A percentile compares a stretch with the other conserved stretches of the same genome.
These are phyloP conservation scores for Listronotus oregonensis DNA, from an alignment of 1,140 invertebrate genomes.

Conservation along the genomic window DNA sequence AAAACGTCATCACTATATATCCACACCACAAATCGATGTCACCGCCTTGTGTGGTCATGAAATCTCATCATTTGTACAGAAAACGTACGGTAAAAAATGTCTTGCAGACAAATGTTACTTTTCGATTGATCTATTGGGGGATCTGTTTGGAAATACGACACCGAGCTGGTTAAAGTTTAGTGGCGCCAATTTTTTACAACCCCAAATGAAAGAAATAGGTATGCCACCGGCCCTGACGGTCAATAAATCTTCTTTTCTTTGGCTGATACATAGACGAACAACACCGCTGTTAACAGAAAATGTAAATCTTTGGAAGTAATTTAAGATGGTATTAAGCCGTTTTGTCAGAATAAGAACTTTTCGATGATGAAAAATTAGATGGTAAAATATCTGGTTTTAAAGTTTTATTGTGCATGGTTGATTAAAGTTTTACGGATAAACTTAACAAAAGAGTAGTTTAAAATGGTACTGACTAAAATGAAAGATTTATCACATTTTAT, in stretches of 20 bases:
- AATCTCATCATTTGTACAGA: neutral
- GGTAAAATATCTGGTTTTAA: neutral
- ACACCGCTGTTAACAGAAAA: constrained; percentile 11
- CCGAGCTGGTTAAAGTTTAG: constrained; percentile 8
- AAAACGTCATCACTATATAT: no score
- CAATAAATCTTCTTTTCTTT: constrained; percentile 5
- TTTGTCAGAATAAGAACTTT: constrained; percentile 6
- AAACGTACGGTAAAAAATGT: neutral
- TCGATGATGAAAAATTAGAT: neutral
- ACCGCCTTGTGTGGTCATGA: neutral
- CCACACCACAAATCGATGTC: no score
- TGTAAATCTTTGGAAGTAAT: constrained; percentile 6
- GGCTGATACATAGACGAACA: neutral
- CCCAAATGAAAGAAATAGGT: constrained; percentile 13
- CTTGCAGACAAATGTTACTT: neutral
- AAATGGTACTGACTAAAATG: no score
- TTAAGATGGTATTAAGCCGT: neutral
- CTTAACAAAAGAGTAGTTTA: no score
- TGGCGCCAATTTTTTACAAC: constrained; percentile 35
- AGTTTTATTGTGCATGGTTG: no score
- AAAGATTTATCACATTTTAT: no score
- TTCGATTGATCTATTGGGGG: constrained; percentile 5
- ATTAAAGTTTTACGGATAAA: no score
- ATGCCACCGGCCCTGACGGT: neutral
- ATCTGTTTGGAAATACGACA: constrained; percentile 17